Evolutionary conservation across 2,888 invertebrate species (phyloP).

Genomic region (Lypha dubia): DNA sequence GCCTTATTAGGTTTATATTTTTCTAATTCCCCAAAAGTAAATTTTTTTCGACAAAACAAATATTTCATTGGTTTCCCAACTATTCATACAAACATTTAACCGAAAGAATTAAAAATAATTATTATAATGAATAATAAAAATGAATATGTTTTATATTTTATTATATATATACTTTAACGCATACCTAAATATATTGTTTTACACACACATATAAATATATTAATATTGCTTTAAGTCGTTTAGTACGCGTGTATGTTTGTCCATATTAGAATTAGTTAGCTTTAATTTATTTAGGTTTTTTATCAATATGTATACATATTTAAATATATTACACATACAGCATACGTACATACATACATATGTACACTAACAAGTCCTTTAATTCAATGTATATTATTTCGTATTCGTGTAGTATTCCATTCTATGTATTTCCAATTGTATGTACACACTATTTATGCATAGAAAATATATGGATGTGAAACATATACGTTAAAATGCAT

Average conservation of each 20-base stretch:
- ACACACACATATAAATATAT: not conserved
- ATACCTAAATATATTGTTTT: not conserved
- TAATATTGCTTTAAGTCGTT: slow-evolving; percentile 28
- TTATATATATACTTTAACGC: slow-evolving; percentile 21
- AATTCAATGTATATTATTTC: too few species aligned
- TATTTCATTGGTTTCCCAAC: not conserved
- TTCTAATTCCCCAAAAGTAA: slow-evolving; percentile 1
- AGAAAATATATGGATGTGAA: too few species aligned
- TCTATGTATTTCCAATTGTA: too few species aligned
- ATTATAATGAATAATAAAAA: not conserved
- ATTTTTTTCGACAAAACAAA: not conserved
- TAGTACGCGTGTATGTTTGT: slow-evolving; percentile 63
- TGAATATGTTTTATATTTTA: not conserved
- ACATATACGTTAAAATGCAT: too few species aligned
- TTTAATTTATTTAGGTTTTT: slow-evolving; percentile 63
- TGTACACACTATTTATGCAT: too few species aligned
- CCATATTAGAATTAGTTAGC: slow-evolving; percentile 76
- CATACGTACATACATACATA: not conserved
- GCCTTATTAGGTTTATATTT: slow-evolving; percentile 82
- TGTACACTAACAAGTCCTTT: not conserved
- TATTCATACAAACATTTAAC: not conserved
- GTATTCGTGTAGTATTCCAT: too few species aligned
- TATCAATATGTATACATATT: not conserved
- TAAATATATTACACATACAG: not conserved
- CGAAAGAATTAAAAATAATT: not conserved